Percentiles rank a stretch among this genome's conserved stretches.
Evolutionary conservation across 2,797 vertebrate species (phyloP).

Genomic region (Sparus aurata): DNA sequence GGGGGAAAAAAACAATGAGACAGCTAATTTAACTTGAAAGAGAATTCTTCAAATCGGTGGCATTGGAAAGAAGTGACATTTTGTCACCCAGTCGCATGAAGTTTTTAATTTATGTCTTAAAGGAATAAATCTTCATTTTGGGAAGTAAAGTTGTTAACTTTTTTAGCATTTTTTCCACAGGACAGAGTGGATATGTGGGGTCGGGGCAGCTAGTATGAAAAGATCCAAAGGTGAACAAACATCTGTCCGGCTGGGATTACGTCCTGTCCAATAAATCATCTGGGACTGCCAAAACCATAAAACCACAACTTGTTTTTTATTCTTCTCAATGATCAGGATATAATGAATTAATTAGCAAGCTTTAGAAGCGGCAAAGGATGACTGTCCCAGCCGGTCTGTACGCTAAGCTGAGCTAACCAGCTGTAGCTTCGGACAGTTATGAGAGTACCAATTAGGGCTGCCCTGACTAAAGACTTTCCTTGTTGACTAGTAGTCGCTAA

Average conservation of each 20-base stretch:
- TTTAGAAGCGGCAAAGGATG: not conserved
- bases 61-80: not conserved
- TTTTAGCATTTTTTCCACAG: not conserved
- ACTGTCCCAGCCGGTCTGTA: not conserved
- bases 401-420: constrained; percentile 3
- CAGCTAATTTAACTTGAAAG: not conserved
- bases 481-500: no score
- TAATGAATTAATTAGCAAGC: not conserved
- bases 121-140: not conserved
- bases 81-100: not conserved
- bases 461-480: no score
- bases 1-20: not conserved
- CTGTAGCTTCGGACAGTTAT: not conserved
- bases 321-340: not conserved
- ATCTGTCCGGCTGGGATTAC: no score
- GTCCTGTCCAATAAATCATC: not conserved
- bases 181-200: not conserved
- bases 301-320: no score
- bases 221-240: not conserved
- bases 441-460: no score
- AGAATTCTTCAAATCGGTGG: not conserved
- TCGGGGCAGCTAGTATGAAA: not conserved
- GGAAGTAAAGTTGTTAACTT: not conserved
- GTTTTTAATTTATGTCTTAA: not conserved
- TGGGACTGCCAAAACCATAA: not conserved